These are phyloP conservation scores for Aphodius granarius DNA, from an alignment of 2,888 invertebrate species.

Conservation along the genomic window DNA sequence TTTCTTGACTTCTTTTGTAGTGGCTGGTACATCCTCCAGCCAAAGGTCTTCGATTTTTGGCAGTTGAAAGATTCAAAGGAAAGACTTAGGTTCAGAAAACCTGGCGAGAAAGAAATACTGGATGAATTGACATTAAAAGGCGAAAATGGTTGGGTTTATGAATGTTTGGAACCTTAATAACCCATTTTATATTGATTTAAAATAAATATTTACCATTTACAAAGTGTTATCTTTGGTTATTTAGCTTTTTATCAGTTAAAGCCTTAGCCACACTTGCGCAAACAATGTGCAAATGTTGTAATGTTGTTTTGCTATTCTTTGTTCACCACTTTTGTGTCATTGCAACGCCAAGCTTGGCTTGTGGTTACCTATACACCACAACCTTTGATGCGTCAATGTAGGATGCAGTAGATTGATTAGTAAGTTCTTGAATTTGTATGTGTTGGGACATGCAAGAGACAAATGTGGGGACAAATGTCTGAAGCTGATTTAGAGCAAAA, in stretches of 20 bases:
- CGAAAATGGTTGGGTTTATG: conserved; percentile 85
- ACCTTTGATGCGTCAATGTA: too few species aligned
- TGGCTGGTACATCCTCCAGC: conserved; percentile 86
- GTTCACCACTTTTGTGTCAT: too few species aligned
- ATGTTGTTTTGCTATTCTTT: too few species aligned
- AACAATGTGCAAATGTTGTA: too few species aligned
- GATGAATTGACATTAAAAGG: conserved; percentile 70
- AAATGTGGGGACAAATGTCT: too few species aligned
- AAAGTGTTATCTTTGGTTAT: neutral
- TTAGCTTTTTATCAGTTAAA: neutral
- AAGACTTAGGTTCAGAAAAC: conserved; percentile 76
- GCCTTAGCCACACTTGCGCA: too few species aligned
- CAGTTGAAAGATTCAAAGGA: conserved; percentile 95
- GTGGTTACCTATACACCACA: too few species aligned
- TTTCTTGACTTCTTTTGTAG: conserved; percentile 57
- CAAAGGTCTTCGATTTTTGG: conserved; percentile 88
- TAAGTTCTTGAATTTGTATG: too few species aligned
- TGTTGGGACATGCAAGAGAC: too few species aligned
- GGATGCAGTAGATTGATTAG: too few species aligned
- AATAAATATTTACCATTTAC: neutral
- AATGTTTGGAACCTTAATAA: conserved; percentile 75
- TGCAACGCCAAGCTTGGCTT: too few species aligned
- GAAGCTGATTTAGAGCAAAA: too few species aligned
- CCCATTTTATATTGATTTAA: neutral
- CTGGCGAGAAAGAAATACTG: conserved; percentile 57